These are phyloP conservation scores for Thumatha senex DNA, from an alignment of 2,888 invertebrate species.

Conservation along the genomic window DNA sequence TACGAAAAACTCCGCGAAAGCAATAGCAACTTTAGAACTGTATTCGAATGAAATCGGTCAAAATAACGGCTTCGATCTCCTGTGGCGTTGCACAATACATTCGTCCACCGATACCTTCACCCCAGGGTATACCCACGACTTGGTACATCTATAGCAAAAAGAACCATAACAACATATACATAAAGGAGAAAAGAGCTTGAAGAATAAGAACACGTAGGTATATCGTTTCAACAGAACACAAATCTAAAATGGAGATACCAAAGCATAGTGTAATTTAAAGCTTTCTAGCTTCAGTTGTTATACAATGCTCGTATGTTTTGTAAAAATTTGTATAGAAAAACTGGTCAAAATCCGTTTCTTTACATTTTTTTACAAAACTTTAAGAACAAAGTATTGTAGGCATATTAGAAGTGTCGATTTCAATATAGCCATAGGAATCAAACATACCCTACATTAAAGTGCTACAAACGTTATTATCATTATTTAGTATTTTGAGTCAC, in stretches of 20 bases:
- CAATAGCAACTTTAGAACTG: constrained; percentile 26
- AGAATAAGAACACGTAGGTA: constrained; percentile 46
- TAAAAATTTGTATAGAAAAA: background rate
- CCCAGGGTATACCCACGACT: constrained; percentile 53
- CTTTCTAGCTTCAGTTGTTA: constrained; percentile 22
- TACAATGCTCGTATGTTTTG: constrained; percentile 20
- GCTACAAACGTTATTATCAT: too few relatives aligned
- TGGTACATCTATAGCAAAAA: constrained; percentile 20
- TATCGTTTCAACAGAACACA: constrained; percentile 68
- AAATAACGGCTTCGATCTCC: constrained; percentile 39
- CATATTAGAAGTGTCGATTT: too few relatives aligned
- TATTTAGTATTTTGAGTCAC: too few relatives aligned
- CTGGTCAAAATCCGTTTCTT: too few relatives aligned
- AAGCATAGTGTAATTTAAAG: constrained; percentile 50
- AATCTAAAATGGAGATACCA: constrained; percentile 66
- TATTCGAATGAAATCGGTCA: constrained; percentile 37
- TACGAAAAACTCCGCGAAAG: constrained; percentile 6
- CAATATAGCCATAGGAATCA: too few relatives aligned
- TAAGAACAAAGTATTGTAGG: too few relatives aligned
- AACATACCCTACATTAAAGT: too few relatives aligned
- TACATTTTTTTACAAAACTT: too few relatives aligned
- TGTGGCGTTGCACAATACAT: constrained; percentile 40
- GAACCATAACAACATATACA: constrained; percentile 12
- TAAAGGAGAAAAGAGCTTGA: constrained; percentile 27
- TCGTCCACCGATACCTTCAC: constrained; percentile 37